Evolutionary conservation across 2,888 invertebrate species (phyloP).

Genomic region (Romanomermis culicivorax): DNA sequence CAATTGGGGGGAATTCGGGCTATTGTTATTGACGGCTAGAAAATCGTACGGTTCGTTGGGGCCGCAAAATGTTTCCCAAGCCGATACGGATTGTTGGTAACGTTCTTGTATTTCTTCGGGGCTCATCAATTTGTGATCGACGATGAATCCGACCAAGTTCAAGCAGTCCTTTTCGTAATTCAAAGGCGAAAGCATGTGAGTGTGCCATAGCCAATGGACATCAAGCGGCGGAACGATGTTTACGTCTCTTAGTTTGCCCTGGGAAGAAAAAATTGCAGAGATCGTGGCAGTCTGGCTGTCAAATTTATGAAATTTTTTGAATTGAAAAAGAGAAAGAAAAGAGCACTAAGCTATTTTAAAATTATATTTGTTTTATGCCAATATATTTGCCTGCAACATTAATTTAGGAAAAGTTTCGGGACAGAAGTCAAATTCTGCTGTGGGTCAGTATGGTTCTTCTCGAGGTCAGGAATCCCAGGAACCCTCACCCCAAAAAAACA

Average conservation of each 20-base stretch:
- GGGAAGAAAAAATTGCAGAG: too few species aligned
- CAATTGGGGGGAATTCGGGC: constrained; percentile 22
- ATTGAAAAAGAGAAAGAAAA: too few species aligned
- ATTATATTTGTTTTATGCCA: too few species aligned
- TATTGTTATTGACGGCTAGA: constrained; percentile 22
- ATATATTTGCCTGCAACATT: too few species aligned
- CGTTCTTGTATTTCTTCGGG: constrained; percentile 21
- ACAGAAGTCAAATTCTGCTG: too few species aligned
- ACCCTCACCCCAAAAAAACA: too few species aligned
- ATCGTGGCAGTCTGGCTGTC: too few species aligned
- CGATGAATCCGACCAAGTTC: constrained; percentile 17
- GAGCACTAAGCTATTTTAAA: too few species aligned
- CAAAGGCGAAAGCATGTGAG: constrained; percentile 29
- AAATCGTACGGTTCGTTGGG: constrained; percentile 26
- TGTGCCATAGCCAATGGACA: constrained; percentile 36
- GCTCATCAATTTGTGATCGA: constrained; percentile 31
- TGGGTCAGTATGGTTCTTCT: too few species aligned
- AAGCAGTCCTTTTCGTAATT: constrained; percentile 19
- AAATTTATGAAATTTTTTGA: too few species aligned
- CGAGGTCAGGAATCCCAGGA: too few species aligned
- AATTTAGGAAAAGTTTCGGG: too few species aligned
- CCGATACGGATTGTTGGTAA: constrained; percentile 9
- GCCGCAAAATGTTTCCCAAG: constrained; percentile 7
- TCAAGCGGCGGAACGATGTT: constrained; percentile 33
- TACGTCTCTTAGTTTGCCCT: constrained; percentile 19